Base-by-base conservation (phyloP, 2,113 vertebrate species). In the Corythornis vintsioides region DNA sequence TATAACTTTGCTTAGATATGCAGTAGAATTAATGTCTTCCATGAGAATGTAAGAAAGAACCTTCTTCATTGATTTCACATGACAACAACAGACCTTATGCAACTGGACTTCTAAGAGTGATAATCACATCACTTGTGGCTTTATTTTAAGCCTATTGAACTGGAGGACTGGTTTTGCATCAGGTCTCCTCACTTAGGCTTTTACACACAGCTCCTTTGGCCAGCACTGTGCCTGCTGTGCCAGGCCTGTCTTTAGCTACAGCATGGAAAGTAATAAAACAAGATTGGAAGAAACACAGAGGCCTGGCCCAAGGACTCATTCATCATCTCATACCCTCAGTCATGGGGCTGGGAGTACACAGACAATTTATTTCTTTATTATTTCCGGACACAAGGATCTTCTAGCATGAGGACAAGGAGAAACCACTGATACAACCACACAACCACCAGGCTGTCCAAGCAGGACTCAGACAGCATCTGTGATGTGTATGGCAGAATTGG, bases 401-500 rank as follows among this genome's bases (percentile, higher is more conserved):
- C 47, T 11, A 81, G 43, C n/a, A 16, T 7, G 53, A 71, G 45
- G 63, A n/a, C 21, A 75, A 47, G 13, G 11, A 70, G 22, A 60
- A 73, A 40, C 8, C 60, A 77, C 21, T 1, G 19, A 18, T 1
- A 60, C 38, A 42, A 26, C 20, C 33, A 72, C 2, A 17, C 8
- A 64, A 61, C 22, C 19, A 38, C 2, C 0, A 20, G 3, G 25
- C 21, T 64, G 35, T 9, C 35, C 80, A 66, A 13, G 50, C 55
- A 70, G 47, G n/a, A 45, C 52, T 72, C 26, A 4, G 55, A 15
- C 45, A 71, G 65, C 45, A 40, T 6, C 20, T 40, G 15, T 6
- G 3, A 66, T 0, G 0, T 3, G 13, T 40, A 35, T 2, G 18
- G 33, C 59, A 48, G 33, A 89, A 74, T 1, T 0, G 4, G 26